phyloP scores from a whole-genome alignment of 2,797 vertebrate species.

The Antennarius maculatus region DNA sequence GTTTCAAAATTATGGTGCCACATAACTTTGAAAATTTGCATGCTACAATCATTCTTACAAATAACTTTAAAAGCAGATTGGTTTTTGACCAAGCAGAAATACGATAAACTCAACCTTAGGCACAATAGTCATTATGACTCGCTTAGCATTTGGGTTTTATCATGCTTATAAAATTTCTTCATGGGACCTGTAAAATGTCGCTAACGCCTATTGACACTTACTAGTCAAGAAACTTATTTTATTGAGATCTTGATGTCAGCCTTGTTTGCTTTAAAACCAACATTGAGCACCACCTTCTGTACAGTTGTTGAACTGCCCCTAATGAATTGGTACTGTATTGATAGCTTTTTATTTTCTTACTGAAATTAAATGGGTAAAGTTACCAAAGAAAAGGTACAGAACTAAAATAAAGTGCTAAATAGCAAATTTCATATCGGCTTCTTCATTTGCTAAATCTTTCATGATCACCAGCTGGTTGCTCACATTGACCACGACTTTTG shows the following conservation, averaged over 20 bases:
- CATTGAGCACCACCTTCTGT: slow-evolving; percentile 21
- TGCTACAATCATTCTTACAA: background rate
- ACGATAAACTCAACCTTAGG: background rate
- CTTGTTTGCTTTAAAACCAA: background rate
- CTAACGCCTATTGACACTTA: too few species aligned
- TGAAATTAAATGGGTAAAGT: background rate
- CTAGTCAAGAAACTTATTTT: background rate
- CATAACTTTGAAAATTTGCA: background rate
- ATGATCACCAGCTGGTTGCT: background rate
- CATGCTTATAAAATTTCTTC: background rate
- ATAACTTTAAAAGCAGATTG: background rate
- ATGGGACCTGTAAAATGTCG: too few species aligned
- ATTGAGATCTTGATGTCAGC: background rate
- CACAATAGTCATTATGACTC: background rate
- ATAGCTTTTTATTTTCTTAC: background rate
- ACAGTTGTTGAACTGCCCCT: background rate
- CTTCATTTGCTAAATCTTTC: background rate
- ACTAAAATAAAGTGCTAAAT: background rate
- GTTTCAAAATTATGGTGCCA: background rate
- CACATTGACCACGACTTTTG: background rate
- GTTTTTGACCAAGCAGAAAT: background rate
- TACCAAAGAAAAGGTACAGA: background rate
- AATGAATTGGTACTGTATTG: background rate
- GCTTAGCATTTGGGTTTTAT: background rate
- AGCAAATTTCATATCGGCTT: background rate